Evolutionary conservation across 2,888 invertebrate species (phyloP).

Genomic region (Margaritifera margaritifera): DNA sequence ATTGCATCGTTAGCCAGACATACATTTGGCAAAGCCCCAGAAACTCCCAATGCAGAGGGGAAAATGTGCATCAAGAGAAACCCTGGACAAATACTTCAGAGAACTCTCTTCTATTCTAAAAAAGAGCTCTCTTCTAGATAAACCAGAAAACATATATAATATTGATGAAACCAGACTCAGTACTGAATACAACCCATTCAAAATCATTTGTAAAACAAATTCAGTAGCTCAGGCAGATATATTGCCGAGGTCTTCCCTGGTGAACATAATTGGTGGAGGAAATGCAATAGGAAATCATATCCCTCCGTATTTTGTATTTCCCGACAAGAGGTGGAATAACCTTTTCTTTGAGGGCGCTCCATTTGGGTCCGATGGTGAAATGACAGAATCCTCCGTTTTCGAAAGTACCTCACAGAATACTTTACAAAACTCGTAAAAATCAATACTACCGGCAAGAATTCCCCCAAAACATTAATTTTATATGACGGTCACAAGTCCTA

Average conservation of each 20-base stretch:
- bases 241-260: conserved; percentile 6
- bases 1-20: conserved; percentile 11
- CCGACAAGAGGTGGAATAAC: conserved; percentile 11
- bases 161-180: conserved; percentile 13
- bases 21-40: too few species aligned
- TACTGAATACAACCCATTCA: conserved; percentile 2
- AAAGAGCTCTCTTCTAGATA: conserved; percentile 1
- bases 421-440: neutral
- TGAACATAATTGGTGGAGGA: too few species aligned
- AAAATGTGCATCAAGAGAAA: too few species aligned
- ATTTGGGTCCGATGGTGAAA: conserved; percentile 2
- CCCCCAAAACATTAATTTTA: too few species aligned
- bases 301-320: conserved; percentile 13
- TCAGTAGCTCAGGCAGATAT: too few species aligned
- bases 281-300: too few species aligned
- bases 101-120: neutral
- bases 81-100: conserved; percentile 7
- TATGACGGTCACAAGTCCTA: too few species aligned
- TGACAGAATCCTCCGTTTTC: too few species aligned
- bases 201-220: conserved; percentile 12
- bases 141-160: conserved; percentile 10
- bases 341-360: conserved; percentile 7
- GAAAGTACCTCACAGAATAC: conserved; percentile 13
- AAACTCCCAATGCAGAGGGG: too few species aligned
- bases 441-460: too few species aligned